Conservation (phyloP, 2,797 vertebrate genomes). For the Scolopax bukidnonensis region DNA sequence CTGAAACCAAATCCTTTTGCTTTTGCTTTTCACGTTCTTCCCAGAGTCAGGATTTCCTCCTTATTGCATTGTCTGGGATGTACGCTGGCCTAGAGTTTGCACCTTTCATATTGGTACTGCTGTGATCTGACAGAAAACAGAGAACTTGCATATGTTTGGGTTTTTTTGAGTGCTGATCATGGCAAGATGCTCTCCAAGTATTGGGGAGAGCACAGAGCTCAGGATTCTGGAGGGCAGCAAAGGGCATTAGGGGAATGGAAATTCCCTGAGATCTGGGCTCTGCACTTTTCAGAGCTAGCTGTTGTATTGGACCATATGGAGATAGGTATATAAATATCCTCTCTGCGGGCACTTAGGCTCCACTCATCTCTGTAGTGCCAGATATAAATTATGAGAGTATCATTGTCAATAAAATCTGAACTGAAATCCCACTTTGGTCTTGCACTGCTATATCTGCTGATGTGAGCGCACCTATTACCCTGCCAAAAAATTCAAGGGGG, state of each 20-base stretch:
- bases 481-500: background rate
- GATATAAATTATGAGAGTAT: background rate
- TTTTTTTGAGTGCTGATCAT: background rate
- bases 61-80: background rate
- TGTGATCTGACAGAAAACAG: background rate
- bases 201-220: background rate
- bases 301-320: background rate
- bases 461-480: background rate
- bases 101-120: background rate
- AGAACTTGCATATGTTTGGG: background rate
- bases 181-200: background rate
- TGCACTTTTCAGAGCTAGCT: background rate
- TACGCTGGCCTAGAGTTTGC: background rate
- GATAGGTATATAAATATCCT: background rate
- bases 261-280: background rate
- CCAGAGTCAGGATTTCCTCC: background rate
- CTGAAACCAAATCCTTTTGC: background rate
- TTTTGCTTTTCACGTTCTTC: background rate
- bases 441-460: background rate
- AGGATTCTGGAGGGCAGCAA: background rate
- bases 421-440: slow-evolving; percentile 18
- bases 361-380: background rate
- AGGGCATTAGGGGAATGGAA: background rate
- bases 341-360: background rate
- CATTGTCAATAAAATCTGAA: slow-evolving; percentile 20